These are phyloP conservation scores for Zelostemma sp. DNA, from an alignment of 1,140 invertebrate genomes.

Conservation along the genomic window DNA sequence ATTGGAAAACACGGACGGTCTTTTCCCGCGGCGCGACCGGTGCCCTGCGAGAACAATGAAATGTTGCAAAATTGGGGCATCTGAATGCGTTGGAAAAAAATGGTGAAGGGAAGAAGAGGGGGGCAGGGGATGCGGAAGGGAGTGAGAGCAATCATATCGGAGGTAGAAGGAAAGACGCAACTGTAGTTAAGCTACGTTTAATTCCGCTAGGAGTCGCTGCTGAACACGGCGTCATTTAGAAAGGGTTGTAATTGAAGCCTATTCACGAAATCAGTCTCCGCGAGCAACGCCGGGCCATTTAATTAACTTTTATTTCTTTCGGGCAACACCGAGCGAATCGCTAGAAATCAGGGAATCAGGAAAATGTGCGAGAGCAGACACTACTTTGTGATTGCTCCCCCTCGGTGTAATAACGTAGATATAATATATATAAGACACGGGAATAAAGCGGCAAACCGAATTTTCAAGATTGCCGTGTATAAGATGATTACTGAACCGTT, in stretches of 20 bases:
- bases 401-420: no score
- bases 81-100: no score
- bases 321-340: constrained; percentile 19
- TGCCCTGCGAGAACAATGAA: no score
- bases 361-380: not conserved
- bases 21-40: no score
- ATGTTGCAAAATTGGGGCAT: no score
- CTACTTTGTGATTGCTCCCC: constrained; percentile 5
- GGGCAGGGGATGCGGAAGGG: no score
- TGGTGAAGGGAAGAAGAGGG: no score
- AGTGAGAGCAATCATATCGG: no score
- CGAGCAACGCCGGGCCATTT: constrained; percentile 21
- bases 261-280: constrained; percentile 59
- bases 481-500: constrained; percentile 18
- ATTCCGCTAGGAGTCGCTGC: constrained; percentile 17
- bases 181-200: no score
- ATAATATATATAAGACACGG: no score
- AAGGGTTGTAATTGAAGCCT: constrained; percentile 58
- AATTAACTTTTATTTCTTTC: constrained; percentile 49
- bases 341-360: not conserved
- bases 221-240: constrained; percentile 47
- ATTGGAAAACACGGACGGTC: no score
- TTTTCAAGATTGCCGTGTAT: constrained; percentile 17
- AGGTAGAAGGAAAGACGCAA: no score
- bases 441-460: constrained; percentile 25